Conservation (phyloP, 1,140 invertebrate genomes). For the Papilio glaucus region DNA sequence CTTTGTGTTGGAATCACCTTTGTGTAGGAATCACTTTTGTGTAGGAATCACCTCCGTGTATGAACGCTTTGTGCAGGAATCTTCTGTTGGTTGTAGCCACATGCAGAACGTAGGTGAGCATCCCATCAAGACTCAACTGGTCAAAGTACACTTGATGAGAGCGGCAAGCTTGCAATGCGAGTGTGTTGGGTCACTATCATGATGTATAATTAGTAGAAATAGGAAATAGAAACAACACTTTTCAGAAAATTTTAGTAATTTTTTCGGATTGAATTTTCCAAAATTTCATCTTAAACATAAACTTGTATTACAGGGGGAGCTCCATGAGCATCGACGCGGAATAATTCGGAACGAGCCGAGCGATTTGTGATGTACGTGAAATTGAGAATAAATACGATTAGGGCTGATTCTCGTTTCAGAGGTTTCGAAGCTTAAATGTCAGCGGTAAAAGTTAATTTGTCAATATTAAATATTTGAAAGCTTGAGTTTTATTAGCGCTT, state of each 20-base stretch:
- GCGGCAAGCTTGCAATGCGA: too few species aligned
- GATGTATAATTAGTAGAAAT: too few species aligned
- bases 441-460: conserved; percentile 17
- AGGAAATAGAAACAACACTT: too few species aligned
- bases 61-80: too few species aligned
- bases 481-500: neutral
- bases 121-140: too few species aligned
- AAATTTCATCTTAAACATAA: neutral
- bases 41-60: too few species aligned
- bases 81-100: too few species aligned
- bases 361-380: conserved; percentile 21
- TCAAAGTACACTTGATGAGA: too few species aligned
- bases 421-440: conserved; percentile 21
- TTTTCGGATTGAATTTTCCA: neutral
- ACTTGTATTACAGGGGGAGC: neutral
- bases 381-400: conserved; percentile 30
- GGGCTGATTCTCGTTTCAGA: conserved; percentile 7
- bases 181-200: too few species aligned
- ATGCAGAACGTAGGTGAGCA: too few species aligned
- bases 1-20: too few species aligned
- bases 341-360: conserved; percentile 7
- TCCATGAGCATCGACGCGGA: neutral
- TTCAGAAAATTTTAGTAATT: neutral
- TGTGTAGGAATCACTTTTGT: too few species aligned
- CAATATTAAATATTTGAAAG: conserved; percentile 17